Base-by-base conservation (phyloP, 1,140 invertebrate genomes). In the Drosophila chauvacae region DNA sequence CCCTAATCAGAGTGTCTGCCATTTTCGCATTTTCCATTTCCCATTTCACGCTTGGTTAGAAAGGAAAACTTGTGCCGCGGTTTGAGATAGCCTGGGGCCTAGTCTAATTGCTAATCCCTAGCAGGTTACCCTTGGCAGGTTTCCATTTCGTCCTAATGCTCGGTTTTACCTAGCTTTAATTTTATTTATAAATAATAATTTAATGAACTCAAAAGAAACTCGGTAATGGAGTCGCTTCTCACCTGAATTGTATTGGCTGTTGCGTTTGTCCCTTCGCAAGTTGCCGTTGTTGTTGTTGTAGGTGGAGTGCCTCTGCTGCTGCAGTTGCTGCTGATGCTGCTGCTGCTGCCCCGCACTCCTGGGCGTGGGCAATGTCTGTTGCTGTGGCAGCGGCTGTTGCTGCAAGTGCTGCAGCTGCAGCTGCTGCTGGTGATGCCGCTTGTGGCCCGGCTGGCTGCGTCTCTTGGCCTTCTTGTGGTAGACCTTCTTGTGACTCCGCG, bases 391-490 rank as follows among this genome's bases (percentile, higher is more conserved):
- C 51, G 16, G 13, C 30, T 85, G 50, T 20, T 56, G 50, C 30
- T 35, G 51, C 30, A 50, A 45, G 10, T 50, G 48, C 10, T 50
- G 47, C 26, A 13, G 48, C 6, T 80, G 80, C 18, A 75, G 85
- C 23, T 77, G 75, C 10, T 83, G 83, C 9, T 87, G 84, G 11
- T 78, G 80, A 4, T 81, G 85, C 3, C 76, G 70, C 62, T 84
- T 88, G 48, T 90, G 85, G 0, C 73, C 33, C 9, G 80, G 55
- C 13, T 61, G 60, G n/a, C 66, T 28, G 23, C 91, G 81, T 14
- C 87, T 66, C 47, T 92, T 92, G 63, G 66, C 85, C 68, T 91
- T 92, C 69, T 92, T 92, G 70, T 92, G 91, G 28, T 87, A 91
- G 56, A 90, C 91, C 75, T 92, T 92, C 60, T 92, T 92, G 60